Base-by-base conservation (phyloP, 1,140 invertebrate genomes). In the Chironomus striatipennis region DNA sequence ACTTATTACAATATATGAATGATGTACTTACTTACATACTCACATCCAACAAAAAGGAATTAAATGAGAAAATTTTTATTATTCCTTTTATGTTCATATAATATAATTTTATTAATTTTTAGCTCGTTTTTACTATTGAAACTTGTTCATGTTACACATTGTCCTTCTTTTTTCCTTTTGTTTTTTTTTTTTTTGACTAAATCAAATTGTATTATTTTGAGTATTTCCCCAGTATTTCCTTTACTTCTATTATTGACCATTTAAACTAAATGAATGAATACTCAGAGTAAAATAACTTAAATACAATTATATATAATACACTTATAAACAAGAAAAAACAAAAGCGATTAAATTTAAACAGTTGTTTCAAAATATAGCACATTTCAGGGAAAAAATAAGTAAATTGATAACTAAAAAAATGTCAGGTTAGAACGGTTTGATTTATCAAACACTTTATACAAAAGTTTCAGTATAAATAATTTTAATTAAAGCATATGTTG, bases 1-100 rank as follows among this genome's bases (percentile, higher is more conserved):
- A 5, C 24, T 34, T 34, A 34, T 34, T 34, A 34, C 24, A 34
- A 34, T 34, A 34, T 34, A 34, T 34, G 24, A 34, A 34, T 34
- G 24, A 34, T 34, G 12, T 57, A n/a, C n/a, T 12, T 57, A 57
- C 47, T 57, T n/a, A 47, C 43, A 57, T 57, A 57, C n/a, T n/a
- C 47, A 57, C n/a, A 57, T 57, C n/a, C 47, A 12, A 57, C 47
- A 57, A 57, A 57, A 34, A 34, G 24, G 5, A 34, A 57, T 57
- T 57, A 57, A 57, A 57, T 15, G 47, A 57, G n/a, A 57, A 57
- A n/a, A n/a, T 57, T 57, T n/a, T 57, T n/a, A 57, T 57, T 57
- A 57, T 57, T 57, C 12, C n/a, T 57, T 12, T n/a, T 57, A n/a
- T 47, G 8, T 57, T 57, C 47, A 57, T 57, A 10, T 34, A 34